These are phyloP conservation scores for Halichondria panicea DNA, from an alignment of 37 sponge, comb jelly and placozoan species.

Conservation along the genomic window DNA sequence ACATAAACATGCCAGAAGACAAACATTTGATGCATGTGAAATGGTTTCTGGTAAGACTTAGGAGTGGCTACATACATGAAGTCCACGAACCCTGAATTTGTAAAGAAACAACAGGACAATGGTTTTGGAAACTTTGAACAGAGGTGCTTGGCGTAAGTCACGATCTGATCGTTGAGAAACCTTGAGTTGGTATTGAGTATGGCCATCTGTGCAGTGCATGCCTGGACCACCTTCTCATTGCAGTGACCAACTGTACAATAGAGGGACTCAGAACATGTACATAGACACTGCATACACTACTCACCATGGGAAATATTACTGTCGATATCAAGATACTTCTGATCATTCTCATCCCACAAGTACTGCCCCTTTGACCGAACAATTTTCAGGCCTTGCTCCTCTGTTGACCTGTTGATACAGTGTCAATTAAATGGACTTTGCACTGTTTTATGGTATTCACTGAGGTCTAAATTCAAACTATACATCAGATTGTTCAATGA, in stretches of 20 bases:
- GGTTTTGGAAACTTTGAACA: constrained; percentile 49
- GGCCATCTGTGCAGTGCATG: constrained; percentile 76
- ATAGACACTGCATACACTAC: neutral
- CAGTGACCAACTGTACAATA: constrained; percentile 85
- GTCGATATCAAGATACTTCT: constrained; percentile 77
- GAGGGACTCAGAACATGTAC: neutral
- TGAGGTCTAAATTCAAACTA: no score
- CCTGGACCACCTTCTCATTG: constrained; percentile 83
- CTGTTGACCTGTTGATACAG: no score
- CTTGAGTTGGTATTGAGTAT: constrained; percentile 85
- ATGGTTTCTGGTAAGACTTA: neutral
- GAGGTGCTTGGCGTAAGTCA: constrained; percentile 71
- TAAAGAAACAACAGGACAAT: constrained; percentile 75
- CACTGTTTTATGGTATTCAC: no score
- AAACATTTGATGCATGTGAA: neutral
- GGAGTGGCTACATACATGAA: neutral
- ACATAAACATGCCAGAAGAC: neutral
- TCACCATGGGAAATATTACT: constrained; percentile 91
- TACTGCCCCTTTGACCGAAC: constrained; percentile 79
- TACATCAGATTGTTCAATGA: no score
- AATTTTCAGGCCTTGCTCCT: no score
- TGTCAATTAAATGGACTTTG: no score
- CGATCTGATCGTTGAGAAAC: constrained; percentile 74
- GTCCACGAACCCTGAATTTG: constrained; percentile 70
- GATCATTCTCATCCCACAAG: constrained; percentile 71